Conservation (phyloP, 2,888 invertebrate species). For the Cephus runcator region DNA sequence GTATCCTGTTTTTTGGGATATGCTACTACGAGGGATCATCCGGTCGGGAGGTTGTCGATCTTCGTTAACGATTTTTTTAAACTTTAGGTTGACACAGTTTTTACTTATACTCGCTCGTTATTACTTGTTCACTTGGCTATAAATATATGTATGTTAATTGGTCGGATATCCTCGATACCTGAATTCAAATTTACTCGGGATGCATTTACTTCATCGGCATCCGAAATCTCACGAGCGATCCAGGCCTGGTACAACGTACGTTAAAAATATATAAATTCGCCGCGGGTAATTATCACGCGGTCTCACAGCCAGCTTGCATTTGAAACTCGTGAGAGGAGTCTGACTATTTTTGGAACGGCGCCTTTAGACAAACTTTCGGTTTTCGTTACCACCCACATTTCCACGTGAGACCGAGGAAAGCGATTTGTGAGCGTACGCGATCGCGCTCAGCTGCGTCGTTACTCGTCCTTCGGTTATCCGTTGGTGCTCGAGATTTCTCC, state of each 20-base stretch:
- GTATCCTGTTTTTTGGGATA: background rate
- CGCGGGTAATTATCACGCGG: background rate
- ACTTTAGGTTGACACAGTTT: background rate
- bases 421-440: background rate
- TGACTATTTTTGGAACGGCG: background rate
- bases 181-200: too few species aligned
- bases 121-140: background rate
- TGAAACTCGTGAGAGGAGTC: background rate
- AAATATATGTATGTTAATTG: too few species aligned
- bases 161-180: too few species aligned
- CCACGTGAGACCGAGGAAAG: background rate
- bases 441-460: background rate
- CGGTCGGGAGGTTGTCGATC: background rate
- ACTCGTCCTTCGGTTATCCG: background rate
- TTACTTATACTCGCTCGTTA: background rate
- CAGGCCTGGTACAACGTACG: background rate
- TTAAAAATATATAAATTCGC: background rate
- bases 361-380: slow-evolving; percentile 1
- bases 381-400: slow-evolving; percentile 1
- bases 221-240: background rate
- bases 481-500: background rate
- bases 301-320: background rate
- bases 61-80: background rate
- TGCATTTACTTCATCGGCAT: too few species aligned
- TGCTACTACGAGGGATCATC: background rate